Evolutionary conservation across 1,140 invertebrate species (phyloP).

Genomic region (Plectrocnemia conspersa): DNA sequence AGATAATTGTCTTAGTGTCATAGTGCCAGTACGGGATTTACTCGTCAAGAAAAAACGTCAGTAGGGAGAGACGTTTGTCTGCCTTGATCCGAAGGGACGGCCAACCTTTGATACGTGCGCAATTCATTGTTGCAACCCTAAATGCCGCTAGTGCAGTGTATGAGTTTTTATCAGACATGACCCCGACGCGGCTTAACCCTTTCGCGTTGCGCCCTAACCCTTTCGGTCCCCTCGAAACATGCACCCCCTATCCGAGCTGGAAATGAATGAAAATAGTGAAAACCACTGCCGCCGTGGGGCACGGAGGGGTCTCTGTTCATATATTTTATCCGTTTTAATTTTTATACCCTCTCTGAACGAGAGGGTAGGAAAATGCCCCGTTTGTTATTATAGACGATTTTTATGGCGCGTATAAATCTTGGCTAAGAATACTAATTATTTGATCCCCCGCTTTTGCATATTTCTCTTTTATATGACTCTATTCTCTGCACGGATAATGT

Average conservation of each 20-base stretch:
- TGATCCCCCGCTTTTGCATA: conserved; percentile 13
- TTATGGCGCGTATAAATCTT: conserved; percentile 30
- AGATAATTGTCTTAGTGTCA: no score
- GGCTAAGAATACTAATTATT: conserved; percentile 31
- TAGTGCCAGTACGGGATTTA: not conserved
- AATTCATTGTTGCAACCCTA: conserved; percentile 32
- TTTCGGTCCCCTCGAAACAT: not conserved
- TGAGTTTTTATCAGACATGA: conserved; percentile 31
- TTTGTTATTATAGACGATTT: conserved; percentile 29
- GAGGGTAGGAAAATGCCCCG: conserved; percentile 19
- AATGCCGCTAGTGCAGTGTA: conserved; percentile 14
- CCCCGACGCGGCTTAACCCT: conserved; percentile 33
- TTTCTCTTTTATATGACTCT: conserved; percentile 1
- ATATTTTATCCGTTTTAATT: conserved; percentile 33
- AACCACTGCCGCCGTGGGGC: conserved; percentile 24
- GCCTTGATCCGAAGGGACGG: conserved; percentile 7
- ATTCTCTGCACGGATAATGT: no score
- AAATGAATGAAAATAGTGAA: conserved; percentile 34
- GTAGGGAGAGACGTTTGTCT: no score
- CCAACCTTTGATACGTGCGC: conserved; percentile 17
- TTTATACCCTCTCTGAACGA: conserved; percentile 8
- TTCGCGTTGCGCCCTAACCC: conserved; percentile 15
- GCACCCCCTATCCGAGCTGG: conserved; percentile 11
- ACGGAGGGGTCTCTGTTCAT: conserved; percentile 11
- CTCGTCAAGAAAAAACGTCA: no score